Conservation (phyloP, 1,140 invertebrate species). For the Ptiloglossa arizonensis region DNA sequence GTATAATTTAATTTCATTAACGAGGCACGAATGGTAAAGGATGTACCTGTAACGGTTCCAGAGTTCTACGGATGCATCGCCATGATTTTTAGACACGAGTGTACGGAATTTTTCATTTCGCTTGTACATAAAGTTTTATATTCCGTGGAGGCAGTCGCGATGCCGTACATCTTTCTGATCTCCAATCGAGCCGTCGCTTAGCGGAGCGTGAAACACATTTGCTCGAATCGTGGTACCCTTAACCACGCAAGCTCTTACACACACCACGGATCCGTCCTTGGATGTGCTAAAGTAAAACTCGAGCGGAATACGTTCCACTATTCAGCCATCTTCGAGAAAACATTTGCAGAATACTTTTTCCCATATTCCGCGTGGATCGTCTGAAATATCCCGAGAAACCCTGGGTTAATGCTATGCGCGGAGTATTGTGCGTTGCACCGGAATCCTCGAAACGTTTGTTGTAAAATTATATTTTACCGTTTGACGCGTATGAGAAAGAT, state of each 20-base stretch:
- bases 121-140: slow-evolving; percentile 71
- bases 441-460: neutral
- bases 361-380: slow-evolving; percentile 8
- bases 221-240: slow-evolving; percentile 74
- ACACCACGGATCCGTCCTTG: slow-evolving; percentile 4
- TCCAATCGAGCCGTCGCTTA: slow-evolving; percentile 80
- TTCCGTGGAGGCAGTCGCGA: slow-evolving; percentile 67
- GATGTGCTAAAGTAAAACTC: slow-evolving; percentile 50
- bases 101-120: slow-evolving; percentile 69
- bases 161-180: slow-evolving; percentile 77
- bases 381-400: slow-evolving; percentile 8
- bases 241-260: slow-evolving; percentile 70
- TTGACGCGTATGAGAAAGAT: neutral
- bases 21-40: neutral
- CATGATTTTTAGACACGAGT: slow-evolving; percentile 13
- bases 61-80: neutral
- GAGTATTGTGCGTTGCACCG: neutral
- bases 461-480: neutral
- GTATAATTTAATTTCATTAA: neutral
- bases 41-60: too few relatives aligned
- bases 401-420: neutral
- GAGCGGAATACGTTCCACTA: slow-evolving; percentile 37
- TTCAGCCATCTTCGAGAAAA: slow-evolving; percentile 32
- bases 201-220: slow-evolving; percentile 80
- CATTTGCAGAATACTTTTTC: slow-evolving; percentile 28